Conservation (phyloP, 2,888 invertebrate species). For the Microplitis deprimator region DNA sequence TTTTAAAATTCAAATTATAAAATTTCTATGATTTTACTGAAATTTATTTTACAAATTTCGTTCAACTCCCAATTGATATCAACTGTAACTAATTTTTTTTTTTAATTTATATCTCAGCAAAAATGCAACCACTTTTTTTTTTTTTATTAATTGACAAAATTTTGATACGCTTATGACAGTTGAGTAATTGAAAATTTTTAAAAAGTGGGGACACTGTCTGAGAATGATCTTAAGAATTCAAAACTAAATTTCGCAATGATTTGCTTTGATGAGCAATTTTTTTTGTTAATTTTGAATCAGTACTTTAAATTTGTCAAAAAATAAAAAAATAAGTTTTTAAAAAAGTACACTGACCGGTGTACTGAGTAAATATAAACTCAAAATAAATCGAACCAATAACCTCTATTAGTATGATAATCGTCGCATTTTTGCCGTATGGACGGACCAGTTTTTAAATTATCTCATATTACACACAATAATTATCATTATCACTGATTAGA, state of each 20-base stretch:
- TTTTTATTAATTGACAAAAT: too few relatives aligned
- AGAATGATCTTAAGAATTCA: not conserved
- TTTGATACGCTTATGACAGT: too few relatives aligned
- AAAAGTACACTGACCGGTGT: constrained; percentile 2
- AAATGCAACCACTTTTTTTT: too few relatives aligned
- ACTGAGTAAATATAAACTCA: not conserved
- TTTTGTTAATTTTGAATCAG: not conserved
- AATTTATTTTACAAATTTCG: too few relatives aligned
- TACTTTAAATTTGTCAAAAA: not conserved
- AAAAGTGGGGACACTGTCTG: too few relatives aligned
- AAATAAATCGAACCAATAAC: constrained; percentile 5
- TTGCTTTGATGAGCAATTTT: not conserved
- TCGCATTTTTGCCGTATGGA: constrained; percentile 46
- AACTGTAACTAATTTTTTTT: too few relatives aligned
- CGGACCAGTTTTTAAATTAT: constrained; percentile 46
- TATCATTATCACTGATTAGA: constrained; percentile 24
- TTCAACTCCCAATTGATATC: too few relatives aligned
- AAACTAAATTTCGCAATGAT: not conserved
- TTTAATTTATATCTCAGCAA: too few relatives aligned
- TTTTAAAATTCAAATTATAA: too few relatives aligned
- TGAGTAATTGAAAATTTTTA: too few relatives aligned
- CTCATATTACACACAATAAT: constrained; percentile 42
- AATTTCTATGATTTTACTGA: too few relatives aligned
- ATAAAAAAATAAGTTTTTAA: not conserved
- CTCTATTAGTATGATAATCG: constrained; percentile 33